Conservation (phyloP, 35 echinoderm and acorn worm genomes). For the Nesometra sesokonis region DNA sequence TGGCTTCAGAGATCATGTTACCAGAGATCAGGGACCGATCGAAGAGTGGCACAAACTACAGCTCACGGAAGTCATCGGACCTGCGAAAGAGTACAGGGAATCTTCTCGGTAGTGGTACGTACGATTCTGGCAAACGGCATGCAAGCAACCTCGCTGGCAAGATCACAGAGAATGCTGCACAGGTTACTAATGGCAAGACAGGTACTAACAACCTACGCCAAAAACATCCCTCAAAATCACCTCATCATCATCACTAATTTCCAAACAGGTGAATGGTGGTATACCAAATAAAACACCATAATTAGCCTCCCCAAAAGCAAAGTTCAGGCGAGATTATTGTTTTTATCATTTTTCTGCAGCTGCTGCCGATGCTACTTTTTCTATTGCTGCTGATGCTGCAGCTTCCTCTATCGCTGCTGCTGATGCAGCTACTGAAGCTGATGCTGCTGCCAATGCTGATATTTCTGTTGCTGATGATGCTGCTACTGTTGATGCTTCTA, state of each 20-base stretch:
- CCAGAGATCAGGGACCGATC: slow-evolving; percentile 54
- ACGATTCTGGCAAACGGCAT: slow-evolving; percentile 36
- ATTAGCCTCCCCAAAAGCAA: too few relatives aligned
- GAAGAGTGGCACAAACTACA: slow-evolving; percentile 16
- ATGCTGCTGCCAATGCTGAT: too few relatives aligned
- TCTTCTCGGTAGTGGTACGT: slow-evolving; percentile 55
- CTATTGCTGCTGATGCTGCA: too few relatives aligned
- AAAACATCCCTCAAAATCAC: not conserved
- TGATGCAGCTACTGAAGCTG: too few relatives aligned
- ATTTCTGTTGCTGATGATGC: too few relatives aligned
- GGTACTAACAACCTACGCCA: slow-evolving; percentile 37
- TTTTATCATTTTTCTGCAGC: too few relatives aligned
- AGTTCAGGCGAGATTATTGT: too few relatives aligned
- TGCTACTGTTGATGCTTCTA: too few relatives aligned
- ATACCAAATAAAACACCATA: not conserved
- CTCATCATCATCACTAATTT: slow-evolving; percentile 15
- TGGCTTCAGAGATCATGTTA: slow-evolving; percentile 67
- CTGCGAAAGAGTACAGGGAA: slow-evolving; percentile 91
- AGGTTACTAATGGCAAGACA: slow-evolving; percentile 35
- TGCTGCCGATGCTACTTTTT: too few relatives aligned
- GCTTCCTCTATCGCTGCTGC: too few relatives aligned
- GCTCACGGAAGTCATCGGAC: slow-evolving; percentile 49
- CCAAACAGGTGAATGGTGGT: not conserved
- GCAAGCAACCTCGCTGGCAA: slow-evolving; percentile 28
- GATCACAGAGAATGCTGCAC: slow-evolving; percentile 48